Evolutionary conservation across 1,140 invertebrate genomes (phyloP).

Genomic region (Drepana arcuata): DNA sequence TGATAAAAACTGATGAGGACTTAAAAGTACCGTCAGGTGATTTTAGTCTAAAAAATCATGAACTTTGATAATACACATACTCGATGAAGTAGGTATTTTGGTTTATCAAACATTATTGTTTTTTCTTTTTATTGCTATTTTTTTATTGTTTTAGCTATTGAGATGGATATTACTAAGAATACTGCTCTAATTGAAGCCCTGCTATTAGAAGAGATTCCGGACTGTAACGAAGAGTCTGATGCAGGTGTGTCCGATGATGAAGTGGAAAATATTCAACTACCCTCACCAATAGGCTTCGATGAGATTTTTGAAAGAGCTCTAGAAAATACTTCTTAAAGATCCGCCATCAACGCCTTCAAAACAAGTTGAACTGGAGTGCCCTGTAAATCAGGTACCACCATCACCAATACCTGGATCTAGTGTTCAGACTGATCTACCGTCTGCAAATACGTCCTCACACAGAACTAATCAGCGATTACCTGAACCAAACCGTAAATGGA

Average conservation of each 20-base stretch:
- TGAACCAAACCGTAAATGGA: slow-evolving; percentile 27
- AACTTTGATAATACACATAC: slow-evolving; percentile 23
- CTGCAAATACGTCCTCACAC: slow-evolving; percentile 16
- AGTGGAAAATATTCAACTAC: slow-evolving; percentile 29
- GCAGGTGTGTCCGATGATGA: slow-evolving; percentile 26
- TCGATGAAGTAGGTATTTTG: slow-evolving; percentile 17
- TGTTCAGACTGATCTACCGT: slow-evolving; percentile 24
- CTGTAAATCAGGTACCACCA: slow-evolving; percentile 22
- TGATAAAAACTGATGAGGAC: slow-evolving; percentile 26
- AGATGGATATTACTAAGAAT: slow-evolving; percentile 28
- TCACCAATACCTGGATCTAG: slow-evolving; percentile 23
- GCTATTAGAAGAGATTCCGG: slow-evolving; percentile 26
- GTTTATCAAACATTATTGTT: slow-evolving; percentile 6
- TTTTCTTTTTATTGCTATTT: slow-evolving; percentile 19
- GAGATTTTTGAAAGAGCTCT: slow-evolving; percentile 28
- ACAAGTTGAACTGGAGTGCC: slow-evolving; percentile 19
- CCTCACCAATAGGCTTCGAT: slow-evolving; percentile 23
- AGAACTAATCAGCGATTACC: slow-evolving; percentile 18
- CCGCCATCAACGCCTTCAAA: slow-evolving; percentile 24
- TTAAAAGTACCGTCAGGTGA: slow-evolving; percentile 27
- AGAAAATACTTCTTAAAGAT: slow-evolving; percentile 20
- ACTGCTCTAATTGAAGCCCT: slow-evolving; percentile 31
- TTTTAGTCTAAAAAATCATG: slow-evolving; percentile 23
- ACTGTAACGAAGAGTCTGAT: slow-evolving; percentile 28
- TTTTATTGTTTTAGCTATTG: slow-evolving; percentile 28